A percentile compares a stretch with the other conserved stretches of the same genome.
These are phyloP conservation scores for Pandemis corylana DNA, from an alignment of 2,888 invertebrate species.

Conservation along the genomic window DNA sequence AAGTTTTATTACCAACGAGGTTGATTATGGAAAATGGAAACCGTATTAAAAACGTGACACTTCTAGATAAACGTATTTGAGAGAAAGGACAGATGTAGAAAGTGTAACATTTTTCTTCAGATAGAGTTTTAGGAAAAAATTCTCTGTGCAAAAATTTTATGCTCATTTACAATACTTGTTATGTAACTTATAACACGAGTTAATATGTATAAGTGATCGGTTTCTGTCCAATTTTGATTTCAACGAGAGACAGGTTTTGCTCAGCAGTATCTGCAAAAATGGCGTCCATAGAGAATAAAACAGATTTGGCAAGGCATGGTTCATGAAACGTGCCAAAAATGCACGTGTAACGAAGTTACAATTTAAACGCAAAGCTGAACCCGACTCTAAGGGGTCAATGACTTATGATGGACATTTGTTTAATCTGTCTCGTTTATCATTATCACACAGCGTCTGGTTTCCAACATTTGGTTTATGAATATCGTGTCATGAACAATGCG, in stretches of 20 bases:
- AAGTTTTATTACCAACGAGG: background rate
- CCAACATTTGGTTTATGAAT: conserved; percentile 27
- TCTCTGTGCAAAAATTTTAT: background rate
- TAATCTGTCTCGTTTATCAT: conserved; percentile 53
- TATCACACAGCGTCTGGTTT: conserved; percentile 36
- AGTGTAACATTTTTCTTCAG: conserved; percentile 15
- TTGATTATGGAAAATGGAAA: background rate
- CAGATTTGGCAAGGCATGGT: conserved; percentile 29
- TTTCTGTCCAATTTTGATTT: background rate
- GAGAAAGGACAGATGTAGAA: conserved; percentile 9
- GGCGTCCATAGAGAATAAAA: background rate
- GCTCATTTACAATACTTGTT: background rate
- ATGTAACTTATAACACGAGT: background rate
- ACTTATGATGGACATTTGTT: conserved; percentile 51
- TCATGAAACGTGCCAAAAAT: conserved; percentile 19
- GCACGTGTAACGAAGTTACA: conserved; percentile 30
- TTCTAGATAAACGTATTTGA: background rate
- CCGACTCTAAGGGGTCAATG: conserved; percentile 51
- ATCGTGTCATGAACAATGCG: conserved; percentile 18
- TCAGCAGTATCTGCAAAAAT: background rate
- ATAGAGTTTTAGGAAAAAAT: conserved; percentile 1
- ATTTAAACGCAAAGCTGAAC: conserved; percentile 42
- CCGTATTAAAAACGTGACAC: background rate
- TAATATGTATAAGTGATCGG: background rate
- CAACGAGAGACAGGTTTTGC: background rate